phyloP scores from a whole-genome alignment of 2,113 vertebrate genomes.

The Xiphorhynchus elegans region DNA sequence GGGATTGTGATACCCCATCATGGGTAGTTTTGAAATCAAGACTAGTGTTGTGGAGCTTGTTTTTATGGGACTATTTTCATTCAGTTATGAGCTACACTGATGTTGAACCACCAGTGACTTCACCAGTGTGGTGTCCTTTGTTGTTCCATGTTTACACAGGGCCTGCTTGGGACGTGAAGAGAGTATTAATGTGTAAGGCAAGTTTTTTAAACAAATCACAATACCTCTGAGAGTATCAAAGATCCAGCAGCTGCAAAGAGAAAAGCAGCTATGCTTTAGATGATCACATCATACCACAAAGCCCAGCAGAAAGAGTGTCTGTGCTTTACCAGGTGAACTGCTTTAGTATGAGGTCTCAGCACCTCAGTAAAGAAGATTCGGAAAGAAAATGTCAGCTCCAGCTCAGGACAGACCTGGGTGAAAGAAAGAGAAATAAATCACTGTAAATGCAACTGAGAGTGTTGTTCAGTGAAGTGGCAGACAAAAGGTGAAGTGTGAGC shows the following conservation, averaged over 20 bases:
- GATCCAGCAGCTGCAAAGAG: background rate
- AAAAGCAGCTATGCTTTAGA: background rate
- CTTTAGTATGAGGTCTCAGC: background rate
- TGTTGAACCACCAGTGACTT: background rate
- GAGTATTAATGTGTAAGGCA: background rate
- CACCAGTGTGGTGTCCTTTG: background rate
- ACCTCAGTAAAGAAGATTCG: background rate
- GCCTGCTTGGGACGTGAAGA: background rate
- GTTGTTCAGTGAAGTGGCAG: background rate
- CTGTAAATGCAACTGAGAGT: background rate
- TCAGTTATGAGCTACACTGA: background rate
- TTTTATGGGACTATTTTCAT: background rate
- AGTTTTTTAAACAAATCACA: background rate
- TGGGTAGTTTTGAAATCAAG: background rate
- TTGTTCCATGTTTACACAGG: background rate
- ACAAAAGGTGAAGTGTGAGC: background rate
- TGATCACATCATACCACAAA: background rate
- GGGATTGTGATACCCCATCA: accelerated
- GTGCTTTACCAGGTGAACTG: background rate
- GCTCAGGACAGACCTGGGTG: background rate
- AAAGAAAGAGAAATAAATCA: background rate
- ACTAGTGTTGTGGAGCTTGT: background rate
- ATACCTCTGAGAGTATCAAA: background rate
- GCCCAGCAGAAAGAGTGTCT: background rate
- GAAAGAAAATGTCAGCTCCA: background rate